These are phyloP conservation scores for Podarcis lilfordi DNA, from an alignment of 2,797 vertebrate genomes.

Conservation along the genomic window DNA sequence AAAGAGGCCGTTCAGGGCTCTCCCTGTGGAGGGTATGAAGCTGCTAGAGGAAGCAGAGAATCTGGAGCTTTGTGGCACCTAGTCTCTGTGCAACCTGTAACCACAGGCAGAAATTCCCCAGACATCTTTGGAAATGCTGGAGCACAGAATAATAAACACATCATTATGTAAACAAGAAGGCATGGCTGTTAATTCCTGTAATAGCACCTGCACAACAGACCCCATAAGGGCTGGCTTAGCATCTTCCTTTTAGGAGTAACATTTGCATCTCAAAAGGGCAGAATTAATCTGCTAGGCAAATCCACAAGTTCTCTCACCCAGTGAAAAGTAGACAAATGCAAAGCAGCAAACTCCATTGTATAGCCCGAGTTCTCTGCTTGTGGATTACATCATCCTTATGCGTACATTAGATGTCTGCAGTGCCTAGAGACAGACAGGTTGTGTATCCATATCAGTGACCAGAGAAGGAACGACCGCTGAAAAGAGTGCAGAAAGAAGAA, in stretches of 20 bases:
- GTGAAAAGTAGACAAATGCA: not conserved
- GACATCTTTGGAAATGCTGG: not conserved
- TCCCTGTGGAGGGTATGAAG: not conserved
- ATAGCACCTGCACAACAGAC: not conserved
- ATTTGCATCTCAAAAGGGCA: not conserved
- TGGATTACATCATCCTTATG: not conserved
- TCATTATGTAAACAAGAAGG: not conserved
- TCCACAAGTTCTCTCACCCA: not conserved
- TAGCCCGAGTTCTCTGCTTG: not conserved
- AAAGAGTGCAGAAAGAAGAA: no score
- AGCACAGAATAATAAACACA: not conserved
- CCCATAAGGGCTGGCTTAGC: not conserved
- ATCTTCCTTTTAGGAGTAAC: not conserved
- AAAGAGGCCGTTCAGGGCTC: not conserved
- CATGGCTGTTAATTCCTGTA: not conserved
- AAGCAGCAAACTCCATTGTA: not conserved
- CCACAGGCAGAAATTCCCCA: not conserved
- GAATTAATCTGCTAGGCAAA: not conserved
- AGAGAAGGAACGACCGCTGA: no score
- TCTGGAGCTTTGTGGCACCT: not conserved
- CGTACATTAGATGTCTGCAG: not conserved
- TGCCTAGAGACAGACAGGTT: no score
- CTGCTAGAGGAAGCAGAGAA: not conserved
- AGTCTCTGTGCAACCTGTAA: not conserved
- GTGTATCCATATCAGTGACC: no score